Evolutionary conservation across 2,797 vertebrate species (phyloP).

Genomic region (Labeo calbasu): DNA sequence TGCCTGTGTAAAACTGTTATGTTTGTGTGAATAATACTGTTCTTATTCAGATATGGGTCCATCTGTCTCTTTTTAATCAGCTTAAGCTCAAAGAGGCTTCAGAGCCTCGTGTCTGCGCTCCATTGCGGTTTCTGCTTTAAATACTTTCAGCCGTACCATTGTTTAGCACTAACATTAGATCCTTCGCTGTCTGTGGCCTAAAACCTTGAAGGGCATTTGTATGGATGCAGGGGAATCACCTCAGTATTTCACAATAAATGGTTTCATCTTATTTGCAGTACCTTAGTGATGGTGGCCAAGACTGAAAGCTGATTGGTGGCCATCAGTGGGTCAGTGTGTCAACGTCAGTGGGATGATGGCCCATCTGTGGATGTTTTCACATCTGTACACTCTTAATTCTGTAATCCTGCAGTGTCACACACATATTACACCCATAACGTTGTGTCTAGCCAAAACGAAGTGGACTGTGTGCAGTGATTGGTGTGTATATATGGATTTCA

Average conservation of each 20-base stretch:
- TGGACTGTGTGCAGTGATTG: background rate
- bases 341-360: conserved; percentile 5
- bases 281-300: background rate
- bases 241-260: background rate
- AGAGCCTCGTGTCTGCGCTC: conserved; percentile 3
- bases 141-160: background rate
- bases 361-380: conserved; percentile 66
- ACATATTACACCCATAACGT: conserved; percentile 27
- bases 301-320: conserved; percentile 45
- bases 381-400: conserved; percentile 78
- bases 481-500: conserved; percentile 5
- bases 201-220: background rate
- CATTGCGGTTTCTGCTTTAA: background rate
- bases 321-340: conserved; percentile 64
- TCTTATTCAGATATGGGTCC: conserved; percentile 50
- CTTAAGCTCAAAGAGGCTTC: conserved; percentile 68
- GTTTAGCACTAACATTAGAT: background rate
- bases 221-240: background rate
- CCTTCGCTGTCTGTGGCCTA: background rate
- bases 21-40: background rate
- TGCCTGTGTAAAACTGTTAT: background rate
- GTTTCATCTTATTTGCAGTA: background rate
- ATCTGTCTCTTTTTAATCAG: conserved; percentile 76
- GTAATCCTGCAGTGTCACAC: conserved; percentile 38
- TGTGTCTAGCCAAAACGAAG: conserved; percentile 2